phyloP scores from a whole-genome alignment of 2,888 invertebrate species.

The Andrena haemorrhoa region DNA sequence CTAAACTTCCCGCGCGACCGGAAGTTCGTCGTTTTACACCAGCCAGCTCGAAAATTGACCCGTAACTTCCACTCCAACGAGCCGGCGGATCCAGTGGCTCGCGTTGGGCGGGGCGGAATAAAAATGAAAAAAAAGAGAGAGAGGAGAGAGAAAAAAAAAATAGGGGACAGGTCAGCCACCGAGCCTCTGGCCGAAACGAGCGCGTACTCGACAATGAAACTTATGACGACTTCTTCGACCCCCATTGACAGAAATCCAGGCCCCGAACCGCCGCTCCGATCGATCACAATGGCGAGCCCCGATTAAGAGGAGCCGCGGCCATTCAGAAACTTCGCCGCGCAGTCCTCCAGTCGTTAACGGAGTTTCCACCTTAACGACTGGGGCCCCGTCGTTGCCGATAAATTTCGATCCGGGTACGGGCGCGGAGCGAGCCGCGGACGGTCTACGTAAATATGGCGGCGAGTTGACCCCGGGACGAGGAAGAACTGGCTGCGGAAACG shows the following conservation, averaged over 20 bases:
- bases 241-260: conserved; percentile 4
- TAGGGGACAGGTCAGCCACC: no score
- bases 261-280: neutral
- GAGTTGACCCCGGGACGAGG: conserved; percentile 64
- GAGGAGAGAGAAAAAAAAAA: no score
- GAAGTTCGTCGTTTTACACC: conserved; percentile 28
- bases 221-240: neutral
- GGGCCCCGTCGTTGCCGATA: conserved; percentile 56
- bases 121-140: neutral
- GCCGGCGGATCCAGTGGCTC: neutral
- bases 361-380: conserved; percentile 61
- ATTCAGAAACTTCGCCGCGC: conserved; percentile 57
- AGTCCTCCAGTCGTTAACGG: conserved; percentile 64
- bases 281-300: conserved; percentile 42
- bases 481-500: conserved; percentile 56
- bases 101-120: no score
- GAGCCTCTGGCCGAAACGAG: no score
- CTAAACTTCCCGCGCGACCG: conserved; percentile 22
- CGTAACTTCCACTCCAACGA: conserved; percentile 32
- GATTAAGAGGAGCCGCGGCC: conserved; percentile 24
- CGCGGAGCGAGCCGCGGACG: conserved; percentile 15
- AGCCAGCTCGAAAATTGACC: conserved; percentile 38
- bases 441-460: conserved; percentile 61
- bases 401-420: conserved; percentile 59
- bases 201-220: no score